A percentile compares a stretch with the other conserved stretches of the same genome.
phyloP scores from a whole-genome alignment of 2,113 vertebrate species.

The Tachysurus vachellii region DNA sequence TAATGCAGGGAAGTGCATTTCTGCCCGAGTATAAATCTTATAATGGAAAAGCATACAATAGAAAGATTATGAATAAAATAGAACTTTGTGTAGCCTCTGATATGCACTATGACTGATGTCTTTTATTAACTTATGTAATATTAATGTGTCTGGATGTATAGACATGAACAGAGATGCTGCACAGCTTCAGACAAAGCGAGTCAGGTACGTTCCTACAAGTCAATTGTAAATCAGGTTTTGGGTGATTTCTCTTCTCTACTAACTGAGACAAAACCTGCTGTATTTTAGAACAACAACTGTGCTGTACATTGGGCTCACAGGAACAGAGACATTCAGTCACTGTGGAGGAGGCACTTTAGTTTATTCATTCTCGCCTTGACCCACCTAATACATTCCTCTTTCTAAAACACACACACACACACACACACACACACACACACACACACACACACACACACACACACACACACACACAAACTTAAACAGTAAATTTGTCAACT shows the following conservation, averaged over 20 bases:
- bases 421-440: slow-evolving; percentile 22
- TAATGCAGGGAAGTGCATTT: background rate
- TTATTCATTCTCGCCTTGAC: slow-evolving; percentile 32
- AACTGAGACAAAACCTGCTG: background rate
- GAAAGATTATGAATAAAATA: background rate
- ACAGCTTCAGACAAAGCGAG: background rate
- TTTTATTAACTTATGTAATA: background rate
- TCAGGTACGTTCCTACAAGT: background rate
- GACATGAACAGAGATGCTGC: background rate
- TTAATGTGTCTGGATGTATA: background rate
- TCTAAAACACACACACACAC: slow-evolving; percentile 17
- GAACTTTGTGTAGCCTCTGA: background rate
- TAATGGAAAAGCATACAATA: background rate
- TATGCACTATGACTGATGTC: background rate
- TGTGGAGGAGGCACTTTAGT: slow-evolving; percentile 20
- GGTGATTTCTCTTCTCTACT: background rate
- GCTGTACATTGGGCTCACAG: background rate
- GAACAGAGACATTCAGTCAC: slow-evolving; percentile 16
- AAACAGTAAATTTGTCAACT: background rate
- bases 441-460: slow-evolving; percentile 15
- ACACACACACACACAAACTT: slow-evolving; percentile 13
- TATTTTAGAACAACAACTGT: background rate
- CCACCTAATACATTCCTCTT: background rate
- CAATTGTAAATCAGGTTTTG: background rate
- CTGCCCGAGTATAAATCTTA: background rate